Evolutionary conservation across 2,888 invertebrate species (phyloP).

Genomic region (Uropetala carovei): DNA sequence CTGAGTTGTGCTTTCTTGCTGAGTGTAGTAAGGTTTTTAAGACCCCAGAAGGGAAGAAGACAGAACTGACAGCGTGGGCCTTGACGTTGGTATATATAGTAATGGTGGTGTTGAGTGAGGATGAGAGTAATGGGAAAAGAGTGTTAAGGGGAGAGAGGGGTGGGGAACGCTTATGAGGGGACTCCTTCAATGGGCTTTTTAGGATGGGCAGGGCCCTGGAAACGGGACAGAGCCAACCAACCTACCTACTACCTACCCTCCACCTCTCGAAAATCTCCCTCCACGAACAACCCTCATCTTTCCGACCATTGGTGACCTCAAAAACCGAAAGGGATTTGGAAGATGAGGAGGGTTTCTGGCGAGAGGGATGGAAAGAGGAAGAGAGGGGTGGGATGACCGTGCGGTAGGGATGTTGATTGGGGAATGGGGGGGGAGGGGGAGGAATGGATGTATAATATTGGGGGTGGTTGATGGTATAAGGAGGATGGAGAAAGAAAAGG

Average conservation of each 20-base stretch:
- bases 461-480: background rate
- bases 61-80: background rate
- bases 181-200: background rate
- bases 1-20: constrained; percentile 10
- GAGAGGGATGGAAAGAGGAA: no score
- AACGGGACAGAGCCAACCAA: no score
- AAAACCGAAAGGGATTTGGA: background rate
- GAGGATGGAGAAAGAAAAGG: background rate
- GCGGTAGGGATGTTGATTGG: background rate
- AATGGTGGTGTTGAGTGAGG: no score
- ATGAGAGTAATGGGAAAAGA: no score
- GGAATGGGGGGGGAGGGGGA: background rate
- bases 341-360: no score
- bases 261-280: no score
- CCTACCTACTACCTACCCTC: no score
- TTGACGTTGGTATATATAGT: background rate
- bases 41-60: background rate
- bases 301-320: constrained; percentile 3
- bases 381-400: no score
- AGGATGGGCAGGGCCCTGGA: background rate
- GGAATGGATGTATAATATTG: background rate
- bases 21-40: background rate
- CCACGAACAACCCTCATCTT: background rate
- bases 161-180: background rate
- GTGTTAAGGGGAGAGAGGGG: background rate